Evolutionary conservation across 2,113 vertebrate genomes (phyloP).

Genomic region (Heterotilapia buettikoferi): DNA sequence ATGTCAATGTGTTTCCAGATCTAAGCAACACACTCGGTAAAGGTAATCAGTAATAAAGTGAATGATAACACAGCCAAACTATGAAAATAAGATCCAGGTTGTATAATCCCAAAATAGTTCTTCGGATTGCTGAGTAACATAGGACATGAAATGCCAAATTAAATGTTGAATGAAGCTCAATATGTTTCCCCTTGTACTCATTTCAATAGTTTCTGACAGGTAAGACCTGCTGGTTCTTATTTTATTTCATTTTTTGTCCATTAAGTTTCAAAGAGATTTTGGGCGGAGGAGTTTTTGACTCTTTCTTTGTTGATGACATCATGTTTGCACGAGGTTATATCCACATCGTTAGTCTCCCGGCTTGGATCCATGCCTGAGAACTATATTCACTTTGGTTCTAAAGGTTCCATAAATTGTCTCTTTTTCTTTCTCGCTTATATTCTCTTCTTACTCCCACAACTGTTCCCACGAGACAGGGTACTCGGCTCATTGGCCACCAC

Average conservation of each 20-base stretch:
- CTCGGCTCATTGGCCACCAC: constrained; percentile 52
- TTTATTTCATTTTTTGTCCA: not conserved
- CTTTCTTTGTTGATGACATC: constrained; percentile 27
- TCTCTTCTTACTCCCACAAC: constrained; percentile 12
- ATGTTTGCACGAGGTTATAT: constrained; percentile 47
- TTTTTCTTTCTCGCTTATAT: not conserved
- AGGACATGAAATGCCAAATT: not conserved
- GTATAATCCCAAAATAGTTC: not conserved
- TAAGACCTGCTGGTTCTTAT: not conserved
- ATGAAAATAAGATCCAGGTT: not conserved
- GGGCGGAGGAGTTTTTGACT: not conserved
- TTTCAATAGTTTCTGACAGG: not conserved
- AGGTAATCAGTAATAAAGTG: not conserved
- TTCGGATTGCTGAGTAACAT: not conserved
- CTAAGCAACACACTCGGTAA: not conserved
- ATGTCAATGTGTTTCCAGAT: not conserved
- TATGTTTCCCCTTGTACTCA: not conserved
- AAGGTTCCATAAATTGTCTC: constrained; percentile 50
- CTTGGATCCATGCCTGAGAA: constrained; percentile 43
- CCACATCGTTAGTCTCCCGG: constrained; percentile 49
- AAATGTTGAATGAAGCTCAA: not conserved
- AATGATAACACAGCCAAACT: not conserved
- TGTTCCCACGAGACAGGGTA: constrained; percentile 26
- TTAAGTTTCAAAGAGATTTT: constrained; percentile 6
- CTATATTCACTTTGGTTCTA: constrained; percentile 23